phyloP scores from a whole-genome alignment of 2,888 invertebrate genomes.

The Serripes groenlandicus region DNA sequence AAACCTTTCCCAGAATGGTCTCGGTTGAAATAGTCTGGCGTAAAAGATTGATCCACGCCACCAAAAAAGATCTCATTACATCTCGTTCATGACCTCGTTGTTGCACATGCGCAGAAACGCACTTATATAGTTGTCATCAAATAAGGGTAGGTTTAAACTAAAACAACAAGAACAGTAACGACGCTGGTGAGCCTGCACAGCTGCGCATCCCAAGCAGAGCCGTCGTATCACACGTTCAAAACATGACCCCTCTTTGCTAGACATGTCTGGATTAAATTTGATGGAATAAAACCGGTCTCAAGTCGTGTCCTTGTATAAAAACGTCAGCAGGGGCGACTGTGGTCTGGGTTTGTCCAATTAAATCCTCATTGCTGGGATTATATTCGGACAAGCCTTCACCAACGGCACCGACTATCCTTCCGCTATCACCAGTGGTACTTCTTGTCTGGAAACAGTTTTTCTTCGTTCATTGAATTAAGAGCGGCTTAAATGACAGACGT shows the following conservation, averaged over 20 bases:
- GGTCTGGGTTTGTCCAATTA: constrained; percentile 1
- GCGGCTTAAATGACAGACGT: no score
- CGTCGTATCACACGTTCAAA: no score
- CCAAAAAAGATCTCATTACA: no score
- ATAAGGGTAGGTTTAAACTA: neutral
- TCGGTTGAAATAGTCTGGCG: no score
- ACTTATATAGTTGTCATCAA: neutral
- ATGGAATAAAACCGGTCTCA: neutral
- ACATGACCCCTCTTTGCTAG: no score
- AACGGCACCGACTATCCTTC: neutral
- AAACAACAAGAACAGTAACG: neutral
- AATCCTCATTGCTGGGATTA: neutral
- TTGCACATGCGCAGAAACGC: neutral
- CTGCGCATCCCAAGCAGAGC: no score
- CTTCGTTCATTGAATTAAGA: neutral
- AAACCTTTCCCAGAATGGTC: no score
- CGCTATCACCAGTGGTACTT: neutral
- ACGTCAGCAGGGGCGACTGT: neutral
- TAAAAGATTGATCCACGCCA: no score
- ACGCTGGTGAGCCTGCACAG: no score
- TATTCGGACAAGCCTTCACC: neutral
- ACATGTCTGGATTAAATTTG: neutral
- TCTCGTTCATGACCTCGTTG: no score
- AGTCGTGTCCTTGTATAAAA: constrained; percentile 8
- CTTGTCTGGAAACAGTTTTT: neutral